These are phyloP conservation scores for Manduca sexta DNA, from an alignment of 1,140 invertebrate species.

Conservation along the genomic window DNA sequence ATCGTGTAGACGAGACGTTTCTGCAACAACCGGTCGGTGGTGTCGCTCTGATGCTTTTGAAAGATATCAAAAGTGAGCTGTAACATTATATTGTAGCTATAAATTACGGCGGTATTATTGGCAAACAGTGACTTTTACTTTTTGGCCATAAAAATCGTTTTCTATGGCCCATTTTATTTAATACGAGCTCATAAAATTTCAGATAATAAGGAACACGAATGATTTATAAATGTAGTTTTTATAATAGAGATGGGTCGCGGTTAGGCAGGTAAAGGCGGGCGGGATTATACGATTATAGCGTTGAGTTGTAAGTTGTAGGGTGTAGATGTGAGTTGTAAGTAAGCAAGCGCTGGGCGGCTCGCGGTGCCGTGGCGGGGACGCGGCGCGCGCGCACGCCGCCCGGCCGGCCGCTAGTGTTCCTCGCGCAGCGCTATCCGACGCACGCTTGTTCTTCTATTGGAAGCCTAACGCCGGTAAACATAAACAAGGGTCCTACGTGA, in stretches of 20 bases:
- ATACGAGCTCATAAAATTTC: too few relatives aligned
- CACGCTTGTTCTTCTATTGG: conserved; percentile 16
- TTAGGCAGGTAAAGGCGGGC: not conserved
- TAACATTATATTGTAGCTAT: conserved; percentile 20
- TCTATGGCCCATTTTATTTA: not conserved
- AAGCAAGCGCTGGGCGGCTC: conserved; percentile 11
- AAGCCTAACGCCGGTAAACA: conserved; percentile 35
- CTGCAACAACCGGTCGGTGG: conserved; percentile 25
- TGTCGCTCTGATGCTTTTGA: conserved; percentile 17
- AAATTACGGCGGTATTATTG: conserved; percentile 25
- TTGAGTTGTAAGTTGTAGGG: not conserved
- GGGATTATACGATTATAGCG: not conserved
- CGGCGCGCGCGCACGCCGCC: conserved; percentile 17
- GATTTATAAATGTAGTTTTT: not conserved
- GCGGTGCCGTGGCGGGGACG: conserved; percentile 9
- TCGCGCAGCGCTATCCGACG: conserved; percentile 33
- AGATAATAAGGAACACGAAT: too few relatives aligned
- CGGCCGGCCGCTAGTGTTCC: conserved; percentile 28
- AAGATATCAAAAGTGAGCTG: conserved; percentile 21
- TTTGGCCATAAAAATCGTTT: conserved; percentile 2
- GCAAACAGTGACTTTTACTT: conserved; percentile 21
- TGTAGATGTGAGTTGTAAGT: too few relatives aligned
- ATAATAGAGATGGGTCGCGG: too few relatives aligned
- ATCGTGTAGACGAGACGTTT: conserved; percentile 10
- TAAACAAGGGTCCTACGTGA: conserved; percentile 42